A percentile compares a stretch with the other conserved stretches of the same genome.
Evolutionary conservation across 2,113 vertebrate genomes (phyloP).

Genomic region (Mus musculus): GRCm39 chr14:58759001-58759500

Average conservation of each 20-base stretch:
- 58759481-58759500: slow-evolving; percentile 86
- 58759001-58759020: neutral
- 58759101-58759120: neutral
- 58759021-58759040: neutral
- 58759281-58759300: slow-evolving; percentile 81
- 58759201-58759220: neutral
- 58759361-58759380: slow-evolving; percentile 76
- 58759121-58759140: neutral
- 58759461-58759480: slow-evolving; percentile 78
- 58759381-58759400: fast-evolving
- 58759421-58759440: slow-evolving; percentile 84
- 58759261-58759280: slow-evolving; percentile 62
- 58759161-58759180: neutral
- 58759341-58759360: slow-evolving; percentile 78
- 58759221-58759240: slow-evolving; percentile 67
- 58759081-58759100: no score
- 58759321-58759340: slow-evolving; percentile 83
- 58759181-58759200: neutral
- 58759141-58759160: neutral
- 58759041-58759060: neutral
- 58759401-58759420: slow-evolving; percentile 83
- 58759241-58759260: slow-evolving; percentile 57
- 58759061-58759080: neutral
- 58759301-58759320: slow-evolving; percentile 77
- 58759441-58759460: slow-evolving; percentile 78